These are phyloP conservation scores for Trichomalopsis sarcophagae DNA, from an alignment of 1,140 invertebrate species.

Conservation along the genomic window DNA sequence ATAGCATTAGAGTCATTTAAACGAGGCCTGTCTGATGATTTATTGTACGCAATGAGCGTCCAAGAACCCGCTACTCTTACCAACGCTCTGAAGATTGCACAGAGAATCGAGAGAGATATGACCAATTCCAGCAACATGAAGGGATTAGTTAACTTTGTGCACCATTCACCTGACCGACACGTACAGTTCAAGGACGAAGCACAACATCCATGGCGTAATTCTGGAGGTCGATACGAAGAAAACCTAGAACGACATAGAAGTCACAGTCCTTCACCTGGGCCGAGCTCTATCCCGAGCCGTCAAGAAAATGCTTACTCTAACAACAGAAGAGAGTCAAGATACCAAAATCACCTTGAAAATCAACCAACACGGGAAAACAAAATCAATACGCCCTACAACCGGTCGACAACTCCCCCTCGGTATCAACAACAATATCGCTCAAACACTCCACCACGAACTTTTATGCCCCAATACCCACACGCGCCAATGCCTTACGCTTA, in stretches of 20 bases:
- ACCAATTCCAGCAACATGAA: neutral
- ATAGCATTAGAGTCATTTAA: neutral
- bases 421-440: too few species aligned
- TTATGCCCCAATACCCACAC: too few species aligned
- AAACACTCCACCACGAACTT: too few species aligned
- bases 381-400: neutral
- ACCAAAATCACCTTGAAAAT: neutral
- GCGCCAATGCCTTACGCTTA: too few species aligned
- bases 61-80: neutral
- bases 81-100: neutral
- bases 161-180: neutral
- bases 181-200: neutral
- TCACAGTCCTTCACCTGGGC: too few species aligned
- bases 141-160: neutral
- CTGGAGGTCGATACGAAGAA: neutral
- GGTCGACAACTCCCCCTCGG: neutral
- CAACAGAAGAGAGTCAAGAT: neutral
- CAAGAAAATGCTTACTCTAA: neutral
- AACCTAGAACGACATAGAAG: too few species aligned
- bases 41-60: neutral
- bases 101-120: neutral
- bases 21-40: neutral
- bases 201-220: neutral
- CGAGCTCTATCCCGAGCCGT: neutral
- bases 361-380: neutral